Base-by-base conservation (phyloP, 2,113 vertebrate species). In the Cheilinus undulatus region DNA sequence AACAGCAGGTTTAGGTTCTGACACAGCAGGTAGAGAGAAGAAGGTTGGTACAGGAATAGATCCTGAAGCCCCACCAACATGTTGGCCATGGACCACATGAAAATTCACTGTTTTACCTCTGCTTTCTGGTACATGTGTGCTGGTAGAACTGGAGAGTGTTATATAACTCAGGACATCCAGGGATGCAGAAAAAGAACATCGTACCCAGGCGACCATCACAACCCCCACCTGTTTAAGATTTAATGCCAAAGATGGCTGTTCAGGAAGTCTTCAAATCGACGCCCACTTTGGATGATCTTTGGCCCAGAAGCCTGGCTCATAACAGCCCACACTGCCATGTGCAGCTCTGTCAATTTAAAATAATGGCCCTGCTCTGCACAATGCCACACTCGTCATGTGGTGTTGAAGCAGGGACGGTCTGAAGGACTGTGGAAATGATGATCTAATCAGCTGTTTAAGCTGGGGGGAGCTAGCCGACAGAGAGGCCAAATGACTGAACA, bases 361-460 rank as follows among this genome's bases (percentile, higher is more conserved):
- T 63, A 28, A 73, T 19, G 49, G 22, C 20, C 36, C 1, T 7
- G 49, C 3, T 53, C 12, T 45, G 49, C 27, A 15, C 57, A 27
- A 5, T 34, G 69, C 24, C 48, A 52, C 69, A 26, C 20, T 14
- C 9, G 9, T 34, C 28, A 62, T 36, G 6, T 19, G 48, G n/a
- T 34, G 59, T 12, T 20, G n/a, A 27, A 27, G 30, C 42, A 38
- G 59, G 14, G 48, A n/a, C 36, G 0, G 5, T 24, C 45, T 36
- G 17, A 22, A 42, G 20, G 40, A 17, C 1, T 0, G 30, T 1
- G 10, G 38, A 57, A n/a, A 45, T 7, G 15, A 34, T 3, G 1
- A 12, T 24, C 32, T 24, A 50, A 71, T 51, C 23, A 38, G 63
- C 26, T 36, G 30, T 40, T 54, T n/a, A 43, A 48, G 22, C 3